These are phyloP conservation scores for Hydrolagus affinis DNA, from an alignment of 2,113 vertebrate species.

Conservation along the genomic window DNA sequence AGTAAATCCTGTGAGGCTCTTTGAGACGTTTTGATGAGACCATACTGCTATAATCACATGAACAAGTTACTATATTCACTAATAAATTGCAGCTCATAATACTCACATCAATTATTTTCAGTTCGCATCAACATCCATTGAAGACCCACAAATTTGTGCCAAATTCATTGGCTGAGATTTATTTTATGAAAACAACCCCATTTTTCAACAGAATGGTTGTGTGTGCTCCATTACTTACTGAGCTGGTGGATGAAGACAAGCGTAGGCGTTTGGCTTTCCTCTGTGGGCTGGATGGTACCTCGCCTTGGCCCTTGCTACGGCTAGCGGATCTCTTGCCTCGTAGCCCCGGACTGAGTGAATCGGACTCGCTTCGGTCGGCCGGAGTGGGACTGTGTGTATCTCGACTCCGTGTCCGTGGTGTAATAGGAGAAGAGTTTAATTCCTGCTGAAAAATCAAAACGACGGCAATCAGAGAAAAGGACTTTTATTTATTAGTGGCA, in stretches of 20 bases:
- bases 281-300: constrained; percentile 61
- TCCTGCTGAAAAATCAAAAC: constrained; percentile 49
- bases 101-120: no score
- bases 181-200: no score
- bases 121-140: no score
- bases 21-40: no score
- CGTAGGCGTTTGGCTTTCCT: constrained; percentile 69
- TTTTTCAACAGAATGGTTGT: no score
- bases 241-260: constrained; percentile 68
- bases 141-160: no score
- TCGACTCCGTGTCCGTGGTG: constrained; percentile 59
- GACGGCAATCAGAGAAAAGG: background rate
- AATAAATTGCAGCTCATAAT: no score
- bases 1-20: no score
- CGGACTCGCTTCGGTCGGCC: constrained; percentile 52
- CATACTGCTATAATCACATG: no score
- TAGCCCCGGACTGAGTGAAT: constrained; percentile 50
- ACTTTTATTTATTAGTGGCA: background rate
- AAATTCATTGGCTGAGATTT: no score
- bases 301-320: constrained; percentile 74
- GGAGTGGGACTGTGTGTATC: constrained; percentile 60
- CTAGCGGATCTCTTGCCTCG: constrained; percentile 71
- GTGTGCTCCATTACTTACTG: constrained; percentile 53
- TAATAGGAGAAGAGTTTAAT: constrained; percentile 48
- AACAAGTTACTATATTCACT: no score